These are phyloP conservation scores for Platichthys stellatus DNA, from an alignment of 2,113 vertebrate species.

Conservation along the genomic window DNA sequence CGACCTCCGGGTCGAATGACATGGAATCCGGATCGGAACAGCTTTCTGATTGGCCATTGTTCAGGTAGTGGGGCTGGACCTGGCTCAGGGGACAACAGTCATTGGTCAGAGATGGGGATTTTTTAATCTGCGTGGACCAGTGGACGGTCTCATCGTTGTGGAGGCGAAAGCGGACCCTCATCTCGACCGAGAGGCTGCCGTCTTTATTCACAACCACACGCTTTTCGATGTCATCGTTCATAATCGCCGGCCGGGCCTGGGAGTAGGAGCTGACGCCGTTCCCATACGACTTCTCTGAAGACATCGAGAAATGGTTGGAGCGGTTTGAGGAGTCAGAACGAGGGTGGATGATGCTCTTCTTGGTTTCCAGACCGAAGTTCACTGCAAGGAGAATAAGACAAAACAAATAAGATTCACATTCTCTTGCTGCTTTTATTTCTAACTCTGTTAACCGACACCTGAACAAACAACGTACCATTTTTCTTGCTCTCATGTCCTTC, in stretches of 20 bases:
- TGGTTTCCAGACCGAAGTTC: conserved; percentile 89
- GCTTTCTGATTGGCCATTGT: conserved; percentile 77
- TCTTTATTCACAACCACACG: conserved; percentile 88
- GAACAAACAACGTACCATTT: conserved; percentile 59
- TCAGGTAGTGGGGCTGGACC: conserved; percentile 47
- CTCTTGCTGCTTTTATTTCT: neutral
- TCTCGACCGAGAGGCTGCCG: conserved; percentile 91
- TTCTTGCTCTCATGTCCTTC: conserved; percentile 83
- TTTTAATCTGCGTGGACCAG: conserved; percentile 87
- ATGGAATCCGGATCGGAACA: conserved; percentile 82
- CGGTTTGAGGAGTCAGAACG: conserved; percentile 85
- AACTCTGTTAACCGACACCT: neutral
- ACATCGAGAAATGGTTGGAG: conserved; percentile 81
- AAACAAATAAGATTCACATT: neutral
- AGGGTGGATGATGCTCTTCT: conserved; percentile 90
- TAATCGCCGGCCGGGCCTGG: conserved; percentile 70
- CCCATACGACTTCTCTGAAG: conserved; percentile 83
- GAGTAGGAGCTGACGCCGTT: conserved; percentile 53
- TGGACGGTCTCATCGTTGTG: conserved; percentile 84
- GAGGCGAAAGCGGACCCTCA: conserved; percentile 91
- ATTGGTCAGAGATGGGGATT: conserved; percentile 76
- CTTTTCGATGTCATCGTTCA: conserved; percentile 89
- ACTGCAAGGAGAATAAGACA: conserved; percentile 70
- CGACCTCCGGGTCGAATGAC: conserved; percentile 76
- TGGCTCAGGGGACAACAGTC: conserved; percentile 71